phyloP scores from a whole-genome alignment of 2,888 invertebrate genomes.

The Pecten maximus region DNA sequence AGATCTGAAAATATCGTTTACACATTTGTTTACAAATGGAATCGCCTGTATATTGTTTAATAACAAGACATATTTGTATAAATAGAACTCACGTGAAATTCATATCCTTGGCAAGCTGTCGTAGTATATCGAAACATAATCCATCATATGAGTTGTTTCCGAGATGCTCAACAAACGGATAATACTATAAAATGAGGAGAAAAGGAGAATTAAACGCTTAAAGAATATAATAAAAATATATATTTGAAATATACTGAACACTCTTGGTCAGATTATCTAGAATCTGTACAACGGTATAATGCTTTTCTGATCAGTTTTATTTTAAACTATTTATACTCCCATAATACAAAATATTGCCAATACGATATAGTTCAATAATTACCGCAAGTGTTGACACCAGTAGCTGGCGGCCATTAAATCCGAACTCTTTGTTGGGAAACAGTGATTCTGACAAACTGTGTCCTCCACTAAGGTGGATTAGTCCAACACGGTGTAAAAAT shows the following conservation, averaged over 20 bases:
- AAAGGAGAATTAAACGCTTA: not conserved
- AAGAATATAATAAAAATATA: too few species aligned
- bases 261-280: too few species aligned
- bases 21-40: too few species aligned
- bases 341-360: not conserved
- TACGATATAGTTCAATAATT: not conserved
- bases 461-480: not conserved
- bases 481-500: not conserved
- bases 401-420: slow-evolving; percentile 15
- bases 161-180: not conserved
- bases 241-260: too few species aligned
- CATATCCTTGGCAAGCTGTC: not conserved
- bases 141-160: not conserved
- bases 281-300: too few species aligned
- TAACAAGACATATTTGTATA: too few species aligned
- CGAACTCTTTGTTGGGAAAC: not conserved
- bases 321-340: too few species aligned
- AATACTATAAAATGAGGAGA: not conserved
- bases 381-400: not conserved
- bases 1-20: too few species aligned
- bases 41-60: too few species aligned
- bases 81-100: not conserved
- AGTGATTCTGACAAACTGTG: not conserved
- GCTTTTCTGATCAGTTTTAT: too few species aligned
- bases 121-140: not conserved